Base-by-base conservation (phyloP, 2,113 vertebrate species). In the Plecotus auritus region DNA sequence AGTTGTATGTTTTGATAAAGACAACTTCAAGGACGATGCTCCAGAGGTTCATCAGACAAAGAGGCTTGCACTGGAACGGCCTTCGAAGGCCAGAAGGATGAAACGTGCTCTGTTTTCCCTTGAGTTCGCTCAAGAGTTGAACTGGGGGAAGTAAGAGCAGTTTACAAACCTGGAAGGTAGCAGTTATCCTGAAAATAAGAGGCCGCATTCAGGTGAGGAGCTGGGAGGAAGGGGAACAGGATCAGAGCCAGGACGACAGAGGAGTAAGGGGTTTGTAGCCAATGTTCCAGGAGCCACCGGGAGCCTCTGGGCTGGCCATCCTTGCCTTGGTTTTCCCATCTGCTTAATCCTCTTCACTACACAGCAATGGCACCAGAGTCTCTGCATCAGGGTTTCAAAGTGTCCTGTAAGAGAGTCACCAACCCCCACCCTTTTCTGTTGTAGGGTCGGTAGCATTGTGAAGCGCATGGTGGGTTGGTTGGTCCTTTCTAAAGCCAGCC, bases 401-500 rank as follows among this genome's bases (percentile, higher is more conserved):
- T 37, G 30, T 47, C 9, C 7, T 61, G 5, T 6, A 64, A 37
- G 32, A 56, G 37, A 56, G 5, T 16, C 18, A 64, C 61, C 23
- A 9, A 89, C 17, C 17, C 16, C 20, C 32, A 42, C 32, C 5
- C 3, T 5, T 76, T 14, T 45, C 20, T 37, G 8, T 30, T 59
- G 40, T 3, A 12, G 45, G 45, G 11, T 51, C 42, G 6, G 6
- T n/a, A 11, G 82, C 59, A 22, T 7, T 45, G 32, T 14, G 26
- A 1, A 2, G 2, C 7, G 6, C 61, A 32, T 12, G 9, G 22
- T 35, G 35, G 14, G 2, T 11, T n/a, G 37, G 2, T 12, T 14
- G 8, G 8, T 40, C 1, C 26, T 70, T 59, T 73, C 66, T 56
- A 32, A 90, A 86, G 54, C 66, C 18, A 37, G 7, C 10, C 49